Percentiles rank a stretch among this genome's conserved stretches.
Conservation (phyloP, 2,113 vertebrate genomes). For the Choloepus hoffmanni region DNA sequence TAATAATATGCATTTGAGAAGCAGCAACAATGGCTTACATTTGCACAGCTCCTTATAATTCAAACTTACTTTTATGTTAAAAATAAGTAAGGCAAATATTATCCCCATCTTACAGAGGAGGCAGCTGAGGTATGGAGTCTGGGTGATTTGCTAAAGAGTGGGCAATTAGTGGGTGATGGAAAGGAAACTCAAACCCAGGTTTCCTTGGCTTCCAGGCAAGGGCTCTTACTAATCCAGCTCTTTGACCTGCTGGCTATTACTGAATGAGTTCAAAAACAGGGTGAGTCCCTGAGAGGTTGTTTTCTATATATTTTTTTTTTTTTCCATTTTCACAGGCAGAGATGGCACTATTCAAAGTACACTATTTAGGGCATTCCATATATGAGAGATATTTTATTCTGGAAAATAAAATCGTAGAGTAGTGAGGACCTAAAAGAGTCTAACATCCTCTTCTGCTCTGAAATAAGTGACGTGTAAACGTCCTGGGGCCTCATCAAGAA, state of each 20-base stretch:
- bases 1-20: too few relatives aligned
- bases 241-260: neutral
- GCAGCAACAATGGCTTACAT: neutral
- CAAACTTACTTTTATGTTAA: slow-evolving; percentile 5
- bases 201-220: neutral
- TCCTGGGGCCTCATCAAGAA: neutral
- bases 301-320: neutral
- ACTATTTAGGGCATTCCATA: neutral
- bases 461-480: neutral
- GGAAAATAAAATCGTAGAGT: neutral
- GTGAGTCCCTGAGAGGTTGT: neutral
- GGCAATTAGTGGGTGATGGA: neutral
- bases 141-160: neutral
- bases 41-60: neutral
- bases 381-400: neutral
- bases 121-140: neutral
- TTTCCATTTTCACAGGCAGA: neutral
- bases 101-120: neutral
- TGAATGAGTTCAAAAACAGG: neutral
- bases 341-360: neutral
- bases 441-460: neutral
- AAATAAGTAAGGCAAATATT: neutral
- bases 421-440: neutral
- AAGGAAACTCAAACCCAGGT: neutral
- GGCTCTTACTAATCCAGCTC: neutral